A percentile compares a stretch with the other conserved stretches of the same genome.
Evolutionary conservation across 2,797 vertebrate species (phyloP).

Genomic region (Hyperoplus immaculatus): DNA sequence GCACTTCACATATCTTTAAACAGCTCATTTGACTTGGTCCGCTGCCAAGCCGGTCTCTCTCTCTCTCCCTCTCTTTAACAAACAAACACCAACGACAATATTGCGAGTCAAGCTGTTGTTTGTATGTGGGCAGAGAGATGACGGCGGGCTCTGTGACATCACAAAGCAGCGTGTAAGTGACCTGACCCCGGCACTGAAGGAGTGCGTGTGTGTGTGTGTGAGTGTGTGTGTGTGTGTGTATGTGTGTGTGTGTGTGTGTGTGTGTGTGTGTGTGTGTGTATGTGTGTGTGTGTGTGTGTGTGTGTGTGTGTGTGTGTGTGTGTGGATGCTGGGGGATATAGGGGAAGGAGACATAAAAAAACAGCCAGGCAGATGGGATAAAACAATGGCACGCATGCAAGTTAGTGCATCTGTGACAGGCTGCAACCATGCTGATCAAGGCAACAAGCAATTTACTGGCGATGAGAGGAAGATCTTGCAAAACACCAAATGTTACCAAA

Average conservation of each 20-base stretch:
- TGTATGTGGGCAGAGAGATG: conserved; percentile 71
- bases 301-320: neutral
- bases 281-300: neutral
- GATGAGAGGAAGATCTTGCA: conserved; percentile 63
- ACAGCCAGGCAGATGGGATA: conserved; percentile 73
- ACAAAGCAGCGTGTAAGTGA: conserved; percentile 66
- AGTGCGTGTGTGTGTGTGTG: neutral
- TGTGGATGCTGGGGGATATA: conserved; percentile 50
- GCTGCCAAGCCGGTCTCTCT: conserved; percentile 71
- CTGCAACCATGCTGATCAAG: conserved; percentile 70
- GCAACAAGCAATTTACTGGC: conserved; percentile 66
- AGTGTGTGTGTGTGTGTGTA: too few relatives aligned
- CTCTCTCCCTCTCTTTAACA: conserved; percentile 52
- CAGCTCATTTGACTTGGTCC: conserved; percentile 76
- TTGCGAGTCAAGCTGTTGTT: conserved; percentile 82
- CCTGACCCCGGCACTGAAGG: conserved; percentile 69
- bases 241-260: too few relatives aligned
- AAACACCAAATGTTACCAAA: conserved; percentile 78
- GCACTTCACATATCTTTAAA: conserved; percentile 67
- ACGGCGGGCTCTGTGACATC: conserved; percentile 62
- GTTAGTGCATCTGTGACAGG: conserved; percentile 64
- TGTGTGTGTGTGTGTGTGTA: neutral
- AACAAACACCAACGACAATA: conserved; percentile 76
- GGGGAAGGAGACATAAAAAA: conserved; percentile 71
- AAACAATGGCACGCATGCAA: conserved; percentile 62